Evolutionary conservation across 2,797 vertebrate genomes (phyloP), one percentile per base, ranked within the genome.

Genomic region (Mastacembelus armatus): DNA sequence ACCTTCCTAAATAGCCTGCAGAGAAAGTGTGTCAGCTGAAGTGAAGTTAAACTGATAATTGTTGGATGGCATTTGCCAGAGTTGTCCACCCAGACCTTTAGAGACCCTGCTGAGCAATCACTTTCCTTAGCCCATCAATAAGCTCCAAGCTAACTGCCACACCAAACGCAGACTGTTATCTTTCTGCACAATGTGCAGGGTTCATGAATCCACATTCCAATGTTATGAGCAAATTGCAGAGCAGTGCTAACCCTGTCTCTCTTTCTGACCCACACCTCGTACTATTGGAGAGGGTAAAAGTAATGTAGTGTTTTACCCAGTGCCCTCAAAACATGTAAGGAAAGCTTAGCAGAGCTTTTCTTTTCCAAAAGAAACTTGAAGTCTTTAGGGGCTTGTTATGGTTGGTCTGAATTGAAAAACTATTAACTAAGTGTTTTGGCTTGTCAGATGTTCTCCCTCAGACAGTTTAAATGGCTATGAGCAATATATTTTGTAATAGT

Each of bases 201-300:
- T 84, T 78, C 78, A 59, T 65, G 44, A 68, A 63, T 49, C 67
- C 80, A 83, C 89, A 91, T 91, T 90, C 90, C 89, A 76, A 80
- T 70, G 78, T 77, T 68, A 74, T 90, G 88, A 91, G 85, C 51
- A 36, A 83, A 85, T 61, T 30, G 52, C 58, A 48, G 51, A 47
- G 19, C 65, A 38, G 30, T 63, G 22, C 51, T 57, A 8, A 44
- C 19, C 18, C 42, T 32, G 18, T 18, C 43, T 64, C 33, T 61
- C 22, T 42, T 7, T 27, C 49, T 18, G 30, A 21, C 36, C 45
- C 16, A 15, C 32, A 63, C 47, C 60, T 30, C 38, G 64, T 19
- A 22, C 6, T 32, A 50, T 45, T 24, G 33, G 39, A 10, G 38
- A 22, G 32, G 21, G 14, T n/a, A 32, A 4, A 33, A 47, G 32